Base-by-base conservation (phyloP, 1,140 invertebrate genomes). In the Diorhabda elongata region DNA sequence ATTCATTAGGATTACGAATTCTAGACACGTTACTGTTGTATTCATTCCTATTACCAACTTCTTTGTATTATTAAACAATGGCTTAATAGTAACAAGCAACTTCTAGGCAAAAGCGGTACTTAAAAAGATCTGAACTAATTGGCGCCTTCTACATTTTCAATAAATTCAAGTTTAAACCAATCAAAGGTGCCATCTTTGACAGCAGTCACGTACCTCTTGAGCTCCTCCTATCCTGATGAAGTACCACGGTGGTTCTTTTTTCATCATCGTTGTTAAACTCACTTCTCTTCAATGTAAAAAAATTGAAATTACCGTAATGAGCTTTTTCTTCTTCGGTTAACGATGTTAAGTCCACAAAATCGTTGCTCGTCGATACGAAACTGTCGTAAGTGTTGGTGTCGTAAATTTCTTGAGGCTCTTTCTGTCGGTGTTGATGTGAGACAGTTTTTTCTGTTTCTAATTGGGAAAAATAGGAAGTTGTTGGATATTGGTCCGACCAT, bases 301-400 rank as follows among this genome's bases (percentile, higher is more conserved):
- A 65, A 52, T 70, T 70, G 41, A 70, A 70, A 63, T 70, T 70
- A 60, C 64, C 42, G 52, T 70, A 70, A 56, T 42, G 11, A 41
- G 26, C 61, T 45, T 70, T 66, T 58, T 70, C 69, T 26, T 59
- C 45, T 42, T 70, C 69, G 4, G 65, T 44, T 63, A 67, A 70
- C 64, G 63, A 70, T 65, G 57, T 71, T 11, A 66, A 47, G 66
- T 70, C 65, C 9, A 11, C 42, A 6, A 63, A 41, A 45, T 58
- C 45, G 11, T 59, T 67, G 4, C 7, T 70, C 1, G 64, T 62
- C 9, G 65, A 66, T 42, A 70, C 52, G 42, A 67, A 70, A 11
- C 44, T 63, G 9, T 66, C 65, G 58, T 58, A 66, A 44, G 63
- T 67, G 65, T 66, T 63, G n/a, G 58, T 43, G 60, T 70, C 69